Evolutionary conservation across 2,113 vertebrate species (phyloP).

Genomic region (Dunckerocampus dactyliophorus): DNA sequence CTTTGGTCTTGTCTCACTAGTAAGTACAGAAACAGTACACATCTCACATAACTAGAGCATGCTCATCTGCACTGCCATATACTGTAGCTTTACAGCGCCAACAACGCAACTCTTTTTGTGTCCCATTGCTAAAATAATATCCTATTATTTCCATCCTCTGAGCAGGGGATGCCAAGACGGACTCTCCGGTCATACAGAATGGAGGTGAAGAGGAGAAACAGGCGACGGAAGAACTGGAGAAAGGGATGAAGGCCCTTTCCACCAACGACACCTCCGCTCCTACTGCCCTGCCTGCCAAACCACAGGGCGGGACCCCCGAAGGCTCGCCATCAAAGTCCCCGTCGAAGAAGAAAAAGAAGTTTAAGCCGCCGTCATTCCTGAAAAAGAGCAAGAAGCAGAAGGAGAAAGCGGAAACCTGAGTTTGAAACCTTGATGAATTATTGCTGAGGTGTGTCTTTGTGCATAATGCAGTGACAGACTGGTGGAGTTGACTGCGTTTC

Average conservation of each 20-base stretch:
- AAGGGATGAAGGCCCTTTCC: slow-evolving; percentile 78
- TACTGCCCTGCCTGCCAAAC: slow-evolving; percentile 65
- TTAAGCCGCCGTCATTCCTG: slow-evolving; percentile 95
- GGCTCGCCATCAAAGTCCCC: slow-evolving; percentile 95
- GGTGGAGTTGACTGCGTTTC: slow-evolving; percentile 10
- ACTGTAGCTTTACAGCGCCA: slow-evolving; percentile 37
- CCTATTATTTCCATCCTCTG: slow-evolving; percentile 22
- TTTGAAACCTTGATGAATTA: slow-evolving; percentile 48
- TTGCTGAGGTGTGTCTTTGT: slow-evolving; percentile 38
- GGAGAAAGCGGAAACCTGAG: slow-evolving; percentile 90
- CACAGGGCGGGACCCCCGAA: slow-evolving; percentile 81
- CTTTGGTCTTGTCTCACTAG: slow-evolving; percentile 85
- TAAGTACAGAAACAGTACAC: slow-evolving; percentile 79
- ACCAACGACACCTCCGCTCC: slow-evolving; percentile 76
- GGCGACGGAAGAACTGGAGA: slow-evolving; percentile 73
- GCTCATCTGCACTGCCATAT: slow-evolving; percentile 46
- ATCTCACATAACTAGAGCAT: slow-evolving; percentile 46
- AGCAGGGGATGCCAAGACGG: slow-evolving; percentile 55
- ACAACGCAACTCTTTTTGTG: background rate
- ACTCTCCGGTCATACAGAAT: slow-evolving; percentile 71
- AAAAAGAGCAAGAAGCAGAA: slow-evolving; percentile 97
- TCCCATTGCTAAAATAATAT: background rate
- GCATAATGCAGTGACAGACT: slow-evolving; percentile 34
- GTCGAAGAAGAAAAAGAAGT: slow-evolving; percentile 99
- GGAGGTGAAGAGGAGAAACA: slow-evolving; percentile 82